A percentile compares a stretch with the other conserved stretches of the same genome.
Conservation (phyloP, 2,797 vertebrate species). For the Tragopan temminckii region DNA sequence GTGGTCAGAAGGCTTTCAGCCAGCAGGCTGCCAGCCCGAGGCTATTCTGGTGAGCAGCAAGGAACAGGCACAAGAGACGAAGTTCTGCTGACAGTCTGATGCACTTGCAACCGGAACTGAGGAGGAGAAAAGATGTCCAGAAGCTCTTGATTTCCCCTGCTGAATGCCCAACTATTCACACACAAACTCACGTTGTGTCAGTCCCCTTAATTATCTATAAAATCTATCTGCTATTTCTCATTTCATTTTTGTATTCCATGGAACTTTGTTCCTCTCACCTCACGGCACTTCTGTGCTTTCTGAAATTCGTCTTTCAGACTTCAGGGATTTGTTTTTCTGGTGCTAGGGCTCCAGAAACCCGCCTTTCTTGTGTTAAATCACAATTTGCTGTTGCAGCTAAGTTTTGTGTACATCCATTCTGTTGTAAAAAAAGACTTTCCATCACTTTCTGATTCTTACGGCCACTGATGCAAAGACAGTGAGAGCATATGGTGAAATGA, state of each 20-base stretch:
- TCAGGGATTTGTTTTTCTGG: not conserved
- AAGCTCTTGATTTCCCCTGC: not conserved
- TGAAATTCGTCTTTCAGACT: not conserved
- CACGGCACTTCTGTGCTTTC: not conserved
- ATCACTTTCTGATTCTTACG: not conserved
- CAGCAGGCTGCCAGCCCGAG: not conserved
- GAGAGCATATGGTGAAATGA: not conserved
- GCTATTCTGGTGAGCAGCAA: not conserved
- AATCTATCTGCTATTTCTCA: not conserved
- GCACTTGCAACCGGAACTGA: fast-evolving
- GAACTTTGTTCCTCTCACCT: not conserved
- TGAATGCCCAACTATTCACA: not conserved
- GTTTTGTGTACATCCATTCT: not conserved
- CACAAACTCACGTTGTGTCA: fast-evolving
- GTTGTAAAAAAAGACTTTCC: not conserved
- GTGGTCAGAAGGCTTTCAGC: not conserved
- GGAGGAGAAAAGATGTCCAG: not conserved
- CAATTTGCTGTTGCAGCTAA: not conserved
- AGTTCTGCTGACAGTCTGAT: not conserved
- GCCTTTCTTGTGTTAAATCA: not conserved
- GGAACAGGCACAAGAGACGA: not conserved
- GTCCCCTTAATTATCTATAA: not conserved
- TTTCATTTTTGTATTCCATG: not conserved
- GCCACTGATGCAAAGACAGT: not conserved
- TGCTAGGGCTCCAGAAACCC: not conserved